These are phyloP conservation scores for Teleiodes luculella DNA, from an alignment of 2,888 invertebrate species.

Conservation along the genomic window DNA sequence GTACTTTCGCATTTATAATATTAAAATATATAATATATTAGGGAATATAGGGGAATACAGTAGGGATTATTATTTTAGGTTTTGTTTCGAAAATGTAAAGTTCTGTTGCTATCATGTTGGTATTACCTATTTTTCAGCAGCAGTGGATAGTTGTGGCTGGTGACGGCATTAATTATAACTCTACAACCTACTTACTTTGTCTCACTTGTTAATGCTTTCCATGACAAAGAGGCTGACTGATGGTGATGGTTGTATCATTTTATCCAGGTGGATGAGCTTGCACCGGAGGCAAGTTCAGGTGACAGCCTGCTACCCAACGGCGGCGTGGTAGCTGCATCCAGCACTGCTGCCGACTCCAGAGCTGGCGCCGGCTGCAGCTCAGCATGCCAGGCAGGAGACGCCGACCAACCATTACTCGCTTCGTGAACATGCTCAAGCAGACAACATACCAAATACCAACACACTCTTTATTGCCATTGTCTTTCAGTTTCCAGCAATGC, in stretches of 20 bases:
- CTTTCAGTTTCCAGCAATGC: neutral
- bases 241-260: neutral
- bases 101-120: too few species aligned
- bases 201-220: neutral
- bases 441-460: neutral
- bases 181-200: neutral
- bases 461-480: neutral
- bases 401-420: slow-evolving; percentile 21
- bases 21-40: too few species aligned
- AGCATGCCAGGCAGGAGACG: slow-evolving; percentile 18
- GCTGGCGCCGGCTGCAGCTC: slow-evolving; percentile 2
- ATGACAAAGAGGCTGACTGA: too few species aligned
- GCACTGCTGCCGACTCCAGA: neutral
- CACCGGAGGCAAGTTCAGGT: slow-evolving; percentile 23
- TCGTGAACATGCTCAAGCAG: slow-evolving; percentile 8
- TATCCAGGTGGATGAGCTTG: slow-evolving; percentile 29
- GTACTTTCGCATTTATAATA: too few species aligned
- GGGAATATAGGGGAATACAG: too few species aligned
- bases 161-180: too few species aligned
- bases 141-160: too few species aligned
- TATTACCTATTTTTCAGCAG: too few species aligned
- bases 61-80: too few species aligned
- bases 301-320: slow-evolving; percentile 22
- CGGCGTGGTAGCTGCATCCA: slow-evolving; percentile 22
- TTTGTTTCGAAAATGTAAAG: too few species aligned